Evolutionary conservation across 2,888 invertebrate genomes (phyloP).

Genomic region (Aproaerema taeniolella): DNA sequence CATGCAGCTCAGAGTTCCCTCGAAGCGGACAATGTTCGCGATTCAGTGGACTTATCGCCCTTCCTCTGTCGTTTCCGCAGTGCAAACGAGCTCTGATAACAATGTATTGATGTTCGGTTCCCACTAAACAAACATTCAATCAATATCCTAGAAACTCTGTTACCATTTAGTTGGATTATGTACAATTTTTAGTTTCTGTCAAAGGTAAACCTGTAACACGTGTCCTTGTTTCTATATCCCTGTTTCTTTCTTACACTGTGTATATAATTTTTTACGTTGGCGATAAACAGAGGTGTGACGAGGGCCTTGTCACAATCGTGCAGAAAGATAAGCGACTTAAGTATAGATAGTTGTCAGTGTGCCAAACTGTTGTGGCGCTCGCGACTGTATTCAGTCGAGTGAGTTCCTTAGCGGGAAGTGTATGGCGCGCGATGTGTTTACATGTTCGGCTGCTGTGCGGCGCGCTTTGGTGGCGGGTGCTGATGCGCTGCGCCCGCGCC

Average conservation of each 20-base stretch:
- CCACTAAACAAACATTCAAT: not conserved
- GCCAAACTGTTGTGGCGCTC: conserved; percentile 63
- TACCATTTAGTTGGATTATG: no score
- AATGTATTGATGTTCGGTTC: conserved; percentile 4
- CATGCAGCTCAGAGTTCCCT: conserved; percentile 19
- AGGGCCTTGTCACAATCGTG: conserved; percentile 46
- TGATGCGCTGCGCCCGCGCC: conserved; percentile 64
- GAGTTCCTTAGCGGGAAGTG: conserved; percentile 71
- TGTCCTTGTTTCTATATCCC: no score
- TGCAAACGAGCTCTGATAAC: conserved; percentile 51
- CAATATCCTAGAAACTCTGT: not conserved
- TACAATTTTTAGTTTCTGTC: no score
- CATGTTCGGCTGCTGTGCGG: conserved; percentile 72
- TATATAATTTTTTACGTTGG: conserved; percentile 13
- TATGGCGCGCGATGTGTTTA: conserved; percentile 74
- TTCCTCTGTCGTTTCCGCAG: conserved; percentile 64
- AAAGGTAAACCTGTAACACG: no score
- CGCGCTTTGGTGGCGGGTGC: conserved; percentile 72
- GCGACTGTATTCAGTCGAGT: conserved; percentile 70
- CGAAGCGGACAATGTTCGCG: conserved; percentile 47
- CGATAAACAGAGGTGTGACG: conserved; percentile 25
- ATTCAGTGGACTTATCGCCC: conserved; percentile 58
- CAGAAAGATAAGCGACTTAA: conserved; percentile 56
- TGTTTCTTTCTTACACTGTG: no score
- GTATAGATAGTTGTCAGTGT: conserved; percentile 58